Percentiles rank a stretch among this genome's conserved stretches.
Evolutionary conservation across 1,140 invertebrate genomes (phyloP).

Genomic region (Drosophila miranda): DNA sequence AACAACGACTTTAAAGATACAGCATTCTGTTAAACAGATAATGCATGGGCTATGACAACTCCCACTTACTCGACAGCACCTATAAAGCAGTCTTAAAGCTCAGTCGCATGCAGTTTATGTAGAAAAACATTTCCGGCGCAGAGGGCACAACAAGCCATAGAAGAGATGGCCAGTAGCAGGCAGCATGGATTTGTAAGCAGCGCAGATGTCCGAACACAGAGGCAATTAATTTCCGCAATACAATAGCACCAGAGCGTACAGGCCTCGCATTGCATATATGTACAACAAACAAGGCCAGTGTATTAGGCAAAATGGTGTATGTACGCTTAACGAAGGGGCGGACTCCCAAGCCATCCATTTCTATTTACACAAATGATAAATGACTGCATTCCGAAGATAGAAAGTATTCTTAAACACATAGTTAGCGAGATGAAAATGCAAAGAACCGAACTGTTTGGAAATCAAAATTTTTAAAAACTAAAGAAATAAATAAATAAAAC

Average conservation of each 20-base stretch:
- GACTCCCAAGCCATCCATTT: slow-evolving; percentile 3
- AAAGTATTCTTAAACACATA: slow-evolving; percentile 3
- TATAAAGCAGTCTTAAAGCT: slow-evolving; percentile 4
- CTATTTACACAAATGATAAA: slow-evolving; percentile 33
- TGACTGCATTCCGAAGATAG: not conserved
- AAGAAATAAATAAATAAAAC: too few relatives aligned
- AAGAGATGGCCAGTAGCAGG: slow-evolving; percentile 14
- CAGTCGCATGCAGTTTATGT: slow-evolving; percentile 22
- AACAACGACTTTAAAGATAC: slow-evolving; percentile 1
- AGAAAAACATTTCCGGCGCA: slow-evolving; percentile 64
- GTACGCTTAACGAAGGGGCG: not conserved
- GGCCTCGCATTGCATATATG: slow-evolving; percentile 31
- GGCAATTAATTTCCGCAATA: slow-evolving; percentile 75
- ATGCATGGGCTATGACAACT: too few relatives aligned
- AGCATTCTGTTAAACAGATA: too few relatives aligned
- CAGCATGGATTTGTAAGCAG: slow-evolving; percentile 21
- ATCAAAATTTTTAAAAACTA: not conserved
- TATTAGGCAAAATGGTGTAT: slow-evolving; percentile 23
- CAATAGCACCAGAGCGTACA: slow-evolving; percentile 48
- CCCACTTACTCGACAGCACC: not conserved
- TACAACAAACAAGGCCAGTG: slow-evolving; percentile 25
- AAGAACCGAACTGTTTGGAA: too few relatives aligned
- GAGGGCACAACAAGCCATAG: slow-evolving; percentile 54
- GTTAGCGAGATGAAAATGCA: slow-evolving; percentile 14
- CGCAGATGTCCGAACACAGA: slow-evolving; percentile 59